Conservation (phyloP, 2,888 invertebrate genomes). For the Folsomia manolachei region DNA sequence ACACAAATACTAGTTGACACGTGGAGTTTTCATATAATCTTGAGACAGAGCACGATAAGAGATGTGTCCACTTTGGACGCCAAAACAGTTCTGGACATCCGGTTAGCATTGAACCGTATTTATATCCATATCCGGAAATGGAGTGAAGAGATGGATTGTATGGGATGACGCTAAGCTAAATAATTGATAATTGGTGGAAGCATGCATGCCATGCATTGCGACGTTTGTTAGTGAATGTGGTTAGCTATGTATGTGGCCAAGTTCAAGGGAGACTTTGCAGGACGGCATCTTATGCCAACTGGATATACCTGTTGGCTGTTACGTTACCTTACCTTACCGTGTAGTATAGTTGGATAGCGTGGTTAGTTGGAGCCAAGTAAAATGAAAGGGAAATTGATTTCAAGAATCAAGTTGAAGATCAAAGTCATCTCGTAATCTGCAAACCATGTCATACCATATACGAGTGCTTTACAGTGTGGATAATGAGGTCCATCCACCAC, state of each 20-base stretch:
- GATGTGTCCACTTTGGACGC: neutral
- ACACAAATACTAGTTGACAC: neutral
- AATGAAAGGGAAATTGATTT: conserved; percentile 24
- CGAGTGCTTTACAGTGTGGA: neutral
- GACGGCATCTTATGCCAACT: neutral
- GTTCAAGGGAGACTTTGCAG: conserved; percentile 20
- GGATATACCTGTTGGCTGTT: too few species aligned
- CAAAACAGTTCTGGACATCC: conserved; percentile 43
- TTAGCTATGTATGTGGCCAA: conserved; percentile 8
- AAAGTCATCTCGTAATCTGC: conserved; percentile 14
- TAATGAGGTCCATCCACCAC: neutral
- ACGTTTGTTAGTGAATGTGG: neutral
- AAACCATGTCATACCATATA: neutral
- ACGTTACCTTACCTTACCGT: neutral
- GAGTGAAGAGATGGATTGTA: neutral
- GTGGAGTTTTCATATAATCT: neutral
- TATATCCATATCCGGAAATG: conserved; percentile 37
- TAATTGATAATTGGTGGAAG: conserved; percentile 2
- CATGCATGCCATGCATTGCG: neutral
- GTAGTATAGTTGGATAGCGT: neutral
- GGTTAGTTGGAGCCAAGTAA: neutral
- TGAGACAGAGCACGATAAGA: neutral
- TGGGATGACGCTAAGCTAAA: neutral
- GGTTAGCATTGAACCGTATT: conserved; percentile 39
- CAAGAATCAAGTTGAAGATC: conserved; percentile 16